Evolutionary conservation across 2,888 invertebrate species (phyloP), one percentile per base, ranked within the genome.

Genomic region (Scelioninae gen. 1): DNA sequence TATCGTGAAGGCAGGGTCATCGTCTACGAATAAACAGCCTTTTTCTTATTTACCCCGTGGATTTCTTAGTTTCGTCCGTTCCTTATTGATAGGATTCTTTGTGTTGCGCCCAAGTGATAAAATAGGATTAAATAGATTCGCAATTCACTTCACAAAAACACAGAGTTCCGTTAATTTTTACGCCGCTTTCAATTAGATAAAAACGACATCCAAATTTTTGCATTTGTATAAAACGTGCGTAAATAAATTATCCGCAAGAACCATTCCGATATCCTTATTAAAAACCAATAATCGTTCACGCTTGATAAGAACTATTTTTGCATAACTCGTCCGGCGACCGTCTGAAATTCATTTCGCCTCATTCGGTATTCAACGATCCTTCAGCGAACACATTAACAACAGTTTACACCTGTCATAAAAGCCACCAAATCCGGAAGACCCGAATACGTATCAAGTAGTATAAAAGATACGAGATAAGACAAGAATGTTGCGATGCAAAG

Each of bases 21-120:
- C 79, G 80, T 71, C 53, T 71, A 51, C 66, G 71, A 72, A 76
- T 76, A 82, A 82, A 82, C 71, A 65, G 63, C 58, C 34, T 65
- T 80, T 81, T 71, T 80, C 75, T 81, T 76, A 76, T 65, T 65
- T 65, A 53, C 43, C 63, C 58, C 49, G 40, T 45, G 40, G 56
- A 69, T 76, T 75, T 58, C 81, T n/a, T n/a, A n/a, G n/a, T 63
- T 76, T 71, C 65, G 60, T 81, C 47, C 71, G 69, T 69, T 56
- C 32, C 69, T n/a, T n/a, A n/a, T 38, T 69, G 75, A 65, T 80
- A 75, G 69, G 56, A 71, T 81, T 71, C 71, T 81, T 69, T 75
- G 66, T 75, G 53, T 56, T 45, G 29, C 49, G 45, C 58, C 55
- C 58, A 34, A 63, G 69, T 63, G 75, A 69, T 75, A 75, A 81